phyloP scores from a whole-genome alignment of 2,113 vertebrate species.

The Pterocles orientalis region DNA sequence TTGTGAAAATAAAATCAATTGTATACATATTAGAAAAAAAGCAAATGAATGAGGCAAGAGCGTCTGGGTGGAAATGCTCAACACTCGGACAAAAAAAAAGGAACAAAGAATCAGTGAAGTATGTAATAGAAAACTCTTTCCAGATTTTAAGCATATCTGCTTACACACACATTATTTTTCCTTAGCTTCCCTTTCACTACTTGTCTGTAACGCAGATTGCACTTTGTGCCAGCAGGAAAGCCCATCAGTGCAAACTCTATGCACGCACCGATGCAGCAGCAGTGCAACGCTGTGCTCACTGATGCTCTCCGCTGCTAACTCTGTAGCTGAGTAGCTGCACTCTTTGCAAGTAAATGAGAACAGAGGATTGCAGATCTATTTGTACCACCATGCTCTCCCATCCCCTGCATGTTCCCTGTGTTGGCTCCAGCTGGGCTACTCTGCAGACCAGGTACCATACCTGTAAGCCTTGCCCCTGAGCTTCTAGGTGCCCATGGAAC shows the following conservation, averaged over 20 bases:
- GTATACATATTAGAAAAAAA: neutral
- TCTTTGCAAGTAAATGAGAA: neutral
- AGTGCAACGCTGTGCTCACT: rapidly evolving
- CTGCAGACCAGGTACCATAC: neutral
- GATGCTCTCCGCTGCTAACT: neutral
- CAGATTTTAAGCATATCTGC: neutral
- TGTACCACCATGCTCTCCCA: neutral
- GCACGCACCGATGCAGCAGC: neutral
- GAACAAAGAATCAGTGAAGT: neutral
- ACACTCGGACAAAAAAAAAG: neutral
- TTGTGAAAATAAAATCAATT: neutral
- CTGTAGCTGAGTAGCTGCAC: neutral
- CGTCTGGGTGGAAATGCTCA: neutral
- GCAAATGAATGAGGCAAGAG: neutral
- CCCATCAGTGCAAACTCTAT: neutral
- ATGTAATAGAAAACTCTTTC: neutral
- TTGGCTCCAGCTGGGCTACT: neutral
- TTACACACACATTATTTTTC: neutral
- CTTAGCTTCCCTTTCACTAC: neutral
- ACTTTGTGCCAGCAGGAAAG: neutral
- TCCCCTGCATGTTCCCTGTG: rapidly evolving
- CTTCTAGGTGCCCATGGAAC: neutral
- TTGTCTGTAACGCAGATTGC: rapidly evolving
- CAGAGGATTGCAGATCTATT: too few relatives aligned
- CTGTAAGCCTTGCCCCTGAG: neutral